These are phyloP conservation scores for Temnothorax longispinosus DNA, from an alignment of 1,140 invertebrate species.

Conservation along the genomic window DNA sequence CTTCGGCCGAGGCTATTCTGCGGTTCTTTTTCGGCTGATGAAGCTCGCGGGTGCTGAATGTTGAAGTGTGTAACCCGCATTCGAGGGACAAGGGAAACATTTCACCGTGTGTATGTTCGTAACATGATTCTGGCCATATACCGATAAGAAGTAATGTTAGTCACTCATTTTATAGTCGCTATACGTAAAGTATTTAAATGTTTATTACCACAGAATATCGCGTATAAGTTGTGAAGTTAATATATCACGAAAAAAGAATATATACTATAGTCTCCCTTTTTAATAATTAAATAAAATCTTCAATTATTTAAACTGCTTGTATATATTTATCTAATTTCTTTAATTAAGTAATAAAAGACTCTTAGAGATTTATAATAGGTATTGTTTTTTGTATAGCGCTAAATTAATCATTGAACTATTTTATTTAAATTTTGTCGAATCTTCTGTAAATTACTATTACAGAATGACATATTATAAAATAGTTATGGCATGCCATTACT, in stretches of 20 bases:
- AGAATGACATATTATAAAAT: too few species aligned
- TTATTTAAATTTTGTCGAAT: not conserved
- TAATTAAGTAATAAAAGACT: not conserved
- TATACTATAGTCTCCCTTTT: not conserved
- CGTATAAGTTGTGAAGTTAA: not conserved
- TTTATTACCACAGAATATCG: not conserved
- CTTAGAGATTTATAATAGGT: not conserved
- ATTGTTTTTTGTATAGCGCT: not conserved
- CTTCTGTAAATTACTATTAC: not conserved
- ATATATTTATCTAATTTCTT: not conserved
- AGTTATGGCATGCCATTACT: not conserved
- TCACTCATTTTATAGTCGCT: too few species aligned
- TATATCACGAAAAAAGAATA: not conserved
- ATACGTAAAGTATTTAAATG: not conserved
- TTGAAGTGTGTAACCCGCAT: not conserved
- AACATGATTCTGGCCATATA: not conserved
- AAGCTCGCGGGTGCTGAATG: not conserved
- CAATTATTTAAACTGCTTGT: not conserved
- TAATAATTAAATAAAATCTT: constrained; percentile 7
- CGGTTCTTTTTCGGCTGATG: constrained; percentile 37
- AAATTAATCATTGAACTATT: not conserved
- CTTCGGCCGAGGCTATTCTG: not conserved
- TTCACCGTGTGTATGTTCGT: not conserved
- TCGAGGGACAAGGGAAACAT: not conserved
- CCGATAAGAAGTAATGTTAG: not conserved